Percentiles rank a stretch among this genome's conserved stretches.
phyloP scores from a whole-genome alignment of 2,113 vertebrate genomes.

The Pachypanchax playfairii region DNA sequence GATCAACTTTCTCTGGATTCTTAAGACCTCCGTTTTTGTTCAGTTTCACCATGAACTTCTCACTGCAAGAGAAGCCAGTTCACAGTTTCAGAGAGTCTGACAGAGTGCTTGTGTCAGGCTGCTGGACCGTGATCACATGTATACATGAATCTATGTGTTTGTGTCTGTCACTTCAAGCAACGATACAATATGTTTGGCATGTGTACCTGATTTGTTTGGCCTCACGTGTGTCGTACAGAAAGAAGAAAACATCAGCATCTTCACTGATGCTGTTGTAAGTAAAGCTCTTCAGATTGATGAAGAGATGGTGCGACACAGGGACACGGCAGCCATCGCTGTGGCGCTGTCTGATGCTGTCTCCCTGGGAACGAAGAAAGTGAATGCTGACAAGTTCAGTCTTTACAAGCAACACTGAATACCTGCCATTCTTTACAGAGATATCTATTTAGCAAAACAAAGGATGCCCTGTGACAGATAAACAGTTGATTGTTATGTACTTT shows the following conservation, averaged over 20 bases:
- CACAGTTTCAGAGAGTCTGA: constrained; percentile 29
- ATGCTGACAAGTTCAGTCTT: constrained; percentile 19
- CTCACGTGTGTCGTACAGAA: constrained; percentile 92
- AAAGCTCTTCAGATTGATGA: constrained; percentile 96
- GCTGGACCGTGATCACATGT: constrained; percentile 19
- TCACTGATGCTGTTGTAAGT: constrained; percentile 98
- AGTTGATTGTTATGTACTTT: constrained; percentile 17
- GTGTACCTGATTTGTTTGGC: constrained; percentile 96
- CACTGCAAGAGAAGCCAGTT: constrained; percentile 81
- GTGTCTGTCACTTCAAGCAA: background rate
- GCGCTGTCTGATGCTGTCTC: constrained; percentile 87
- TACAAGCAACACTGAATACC: constrained; percentile 12
- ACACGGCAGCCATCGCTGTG: constrained; percentile 89
- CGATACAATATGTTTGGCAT: background rate
- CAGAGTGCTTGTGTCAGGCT: constrained; percentile 18
- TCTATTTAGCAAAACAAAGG: constrained; percentile 25
- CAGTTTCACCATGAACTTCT: constrained; percentile 95
- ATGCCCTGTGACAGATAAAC: background rate
- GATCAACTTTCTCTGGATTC: constrained; percentile 95
- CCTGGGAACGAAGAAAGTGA: constrained; percentile 74
- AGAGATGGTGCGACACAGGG: constrained; percentile 94
- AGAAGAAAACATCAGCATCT: constrained; percentile 94
- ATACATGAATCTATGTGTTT: background rate
- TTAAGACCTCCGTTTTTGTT: constrained; percentile 97
- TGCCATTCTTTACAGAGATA: constrained; percentile 15